phyloP scores from a whole-genome alignment of 2,797 vertebrate species.

The Podargus strigoides region DNA sequence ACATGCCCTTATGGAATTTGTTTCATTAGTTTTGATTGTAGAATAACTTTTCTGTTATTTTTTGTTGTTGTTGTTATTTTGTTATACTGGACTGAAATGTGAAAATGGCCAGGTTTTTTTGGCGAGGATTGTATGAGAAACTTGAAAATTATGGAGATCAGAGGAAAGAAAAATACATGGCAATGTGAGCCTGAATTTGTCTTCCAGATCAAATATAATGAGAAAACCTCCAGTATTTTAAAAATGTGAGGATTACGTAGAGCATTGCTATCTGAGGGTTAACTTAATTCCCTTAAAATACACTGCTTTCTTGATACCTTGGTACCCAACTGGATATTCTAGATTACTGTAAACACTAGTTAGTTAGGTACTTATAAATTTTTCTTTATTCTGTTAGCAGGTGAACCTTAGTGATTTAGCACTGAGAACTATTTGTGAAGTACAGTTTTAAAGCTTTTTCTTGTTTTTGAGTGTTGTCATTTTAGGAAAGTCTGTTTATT shows the following conservation, averaged over 20 bases:
- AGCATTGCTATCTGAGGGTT: neutral
- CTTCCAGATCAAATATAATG: neutral
- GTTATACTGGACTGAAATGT: neutral
- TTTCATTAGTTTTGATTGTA: neutral
- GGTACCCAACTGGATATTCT: neutral
- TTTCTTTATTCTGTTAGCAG: neutral
- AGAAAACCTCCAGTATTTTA: neutral
- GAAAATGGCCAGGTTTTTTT: neutral
- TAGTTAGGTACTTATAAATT: neutral
- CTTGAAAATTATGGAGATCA: neutral
- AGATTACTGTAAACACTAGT: neutral
- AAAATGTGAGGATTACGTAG: neutral
- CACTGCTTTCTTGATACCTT: neutral
- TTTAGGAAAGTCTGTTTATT: neutral
- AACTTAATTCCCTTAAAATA: neutral
- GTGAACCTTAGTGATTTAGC: neutral
- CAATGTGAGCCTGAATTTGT: neutral
- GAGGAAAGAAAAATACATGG: neutral
- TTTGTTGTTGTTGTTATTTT: neutral
- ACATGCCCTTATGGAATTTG: neutral
- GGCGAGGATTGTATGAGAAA: neutral
- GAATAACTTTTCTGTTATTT: neutral
- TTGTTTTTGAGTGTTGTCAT: neutral
- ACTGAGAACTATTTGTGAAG: neutral
- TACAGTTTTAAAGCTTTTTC: neutral